These are phyloP conservation scores for Aphyosemion australe DNA, from an alignment of 2,113 vertebrate genomes.

Conservation along the genomic window DNA sequence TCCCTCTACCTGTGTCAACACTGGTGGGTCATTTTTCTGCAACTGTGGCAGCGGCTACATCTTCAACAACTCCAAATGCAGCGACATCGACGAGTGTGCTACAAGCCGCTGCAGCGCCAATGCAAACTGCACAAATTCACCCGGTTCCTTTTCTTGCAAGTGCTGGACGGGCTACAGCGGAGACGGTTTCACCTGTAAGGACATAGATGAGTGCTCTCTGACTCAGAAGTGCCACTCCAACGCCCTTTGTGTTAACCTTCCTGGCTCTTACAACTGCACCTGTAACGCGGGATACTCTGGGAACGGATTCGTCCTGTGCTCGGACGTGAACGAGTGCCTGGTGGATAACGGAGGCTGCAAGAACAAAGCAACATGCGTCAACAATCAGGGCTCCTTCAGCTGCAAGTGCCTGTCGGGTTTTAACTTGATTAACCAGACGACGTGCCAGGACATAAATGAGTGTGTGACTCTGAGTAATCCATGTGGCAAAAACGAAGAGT, in stretches of 20 bases:
- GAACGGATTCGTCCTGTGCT: conserved; percentile 73
- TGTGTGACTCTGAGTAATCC: conserved; percentile 57
- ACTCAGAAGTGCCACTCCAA: conserved; percentile 71
- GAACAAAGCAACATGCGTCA: conserved; percentile 75
- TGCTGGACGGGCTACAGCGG: conserved; percentile 77
- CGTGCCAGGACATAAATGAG: conserved; percentile 81
- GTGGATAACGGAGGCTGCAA: conserved; percentile 79
- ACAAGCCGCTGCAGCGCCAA: conserved; percentile 66
- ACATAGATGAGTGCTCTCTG: conserved; percentile 77
- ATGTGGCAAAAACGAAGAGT: conserved; percentile 77
- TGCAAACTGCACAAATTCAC: conserved; percentile 74
- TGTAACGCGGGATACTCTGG: conserved; percentile 78
- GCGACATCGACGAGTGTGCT: conserved; percentile 79
- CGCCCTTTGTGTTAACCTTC: conserved; percentile 75
- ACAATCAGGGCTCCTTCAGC: conserved; percentile 77
- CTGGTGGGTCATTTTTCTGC: conserved; percentile 76
- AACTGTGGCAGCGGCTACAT: conserved; percentile 78
- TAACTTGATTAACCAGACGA: conserved; percentile 72
- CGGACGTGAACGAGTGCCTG: conserved; percentile 81
- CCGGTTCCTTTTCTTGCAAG: conserved; percentile 77
- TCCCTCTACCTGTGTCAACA: conserved; percentile 76
- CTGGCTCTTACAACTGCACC: conserved; percentile 78
- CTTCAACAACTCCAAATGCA: conserved; percentile 69
- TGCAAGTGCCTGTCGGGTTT: conserved; percentile 77
- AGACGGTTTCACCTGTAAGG: conserved; percentile 75